Conservation (phyloP, 1,140 invertebrate species). For the Calephelis nemesis region DNA sequence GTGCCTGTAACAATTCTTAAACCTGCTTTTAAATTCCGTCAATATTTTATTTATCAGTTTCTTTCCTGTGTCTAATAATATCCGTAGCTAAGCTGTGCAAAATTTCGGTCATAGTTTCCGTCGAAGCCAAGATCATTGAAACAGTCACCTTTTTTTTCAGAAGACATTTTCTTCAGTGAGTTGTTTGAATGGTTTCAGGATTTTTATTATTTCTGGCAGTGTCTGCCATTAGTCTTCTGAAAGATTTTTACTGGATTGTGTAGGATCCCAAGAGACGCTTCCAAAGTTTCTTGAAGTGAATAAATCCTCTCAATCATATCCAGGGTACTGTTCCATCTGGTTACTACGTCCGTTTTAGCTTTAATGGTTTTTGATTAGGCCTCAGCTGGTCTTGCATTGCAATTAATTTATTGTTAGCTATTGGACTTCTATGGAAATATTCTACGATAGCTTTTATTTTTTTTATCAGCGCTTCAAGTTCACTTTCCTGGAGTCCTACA, state of each 20-base stretch:
- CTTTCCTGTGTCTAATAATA: constrained; percentile 33
- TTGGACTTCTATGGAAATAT: constrained; percentile 25
- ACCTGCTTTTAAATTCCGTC: constrained; percentile 39
- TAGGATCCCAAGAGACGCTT: constrained; percentile 29
- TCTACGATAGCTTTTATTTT: constrained; percentile 28
- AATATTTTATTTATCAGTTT: constrained; percentile 38
- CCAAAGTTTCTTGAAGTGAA: constrained; percentile 27
- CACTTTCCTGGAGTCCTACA: constrained; percentile 21
- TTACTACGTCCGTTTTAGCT: constrained; percentile 28
- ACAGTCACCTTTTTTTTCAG: constrained; percentile 27
- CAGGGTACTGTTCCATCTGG: constrained; percentile 28
- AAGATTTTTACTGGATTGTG: constrained; percentile 28
- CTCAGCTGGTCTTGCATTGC: constrained; percentile 17
- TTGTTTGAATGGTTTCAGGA: constrained; percentile 24
- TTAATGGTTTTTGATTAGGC: constrained; percentile 29
- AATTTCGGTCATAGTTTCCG: constrained; percentile 32
- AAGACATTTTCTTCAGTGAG: constrained; percentile 29
- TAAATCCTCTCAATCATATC: constrained; percentile 32
- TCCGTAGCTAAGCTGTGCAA: constrained; percentile 30
- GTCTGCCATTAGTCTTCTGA: constrained; percentile 29
- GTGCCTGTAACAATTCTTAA: constrained; percentile 41
- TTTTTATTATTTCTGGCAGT: constrained; percentile 33
- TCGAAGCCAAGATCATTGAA: constrained; percentile 29
- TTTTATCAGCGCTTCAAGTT: constrained; percentile 20
- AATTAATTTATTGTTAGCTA: constrained; percentile 27